Percentiles rank a stretch among this genome's conserved stretches.
These are phyloP conservation scores for Camptogramma bilineatum DNA, from an alignment of 2,888 invertebrate genomes.

Conservation along the genomic window DNA sequence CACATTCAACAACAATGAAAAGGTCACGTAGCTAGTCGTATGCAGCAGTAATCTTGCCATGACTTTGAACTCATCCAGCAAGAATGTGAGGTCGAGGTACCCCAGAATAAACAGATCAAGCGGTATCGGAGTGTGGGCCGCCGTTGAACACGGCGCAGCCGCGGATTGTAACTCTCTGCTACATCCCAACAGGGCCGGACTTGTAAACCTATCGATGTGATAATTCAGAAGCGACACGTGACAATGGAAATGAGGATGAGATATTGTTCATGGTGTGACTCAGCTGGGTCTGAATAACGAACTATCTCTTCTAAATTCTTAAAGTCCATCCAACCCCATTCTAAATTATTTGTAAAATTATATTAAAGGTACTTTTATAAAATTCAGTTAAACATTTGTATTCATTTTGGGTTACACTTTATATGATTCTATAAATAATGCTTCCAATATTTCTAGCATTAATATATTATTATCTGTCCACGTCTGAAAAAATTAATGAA, in stretches of 20 bases:
- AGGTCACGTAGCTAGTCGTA: too few relatives aligned
- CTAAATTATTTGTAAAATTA: background rate
- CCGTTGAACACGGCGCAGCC: constrained; percentile 71
- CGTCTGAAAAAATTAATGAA: too few relatives aligned
- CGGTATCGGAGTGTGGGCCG: constrained; percentile 80
- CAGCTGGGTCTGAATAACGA: constrained; percentile 29
- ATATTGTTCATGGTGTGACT: constrained; percentile 25
- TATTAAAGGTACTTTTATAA: too few relatives aligned
- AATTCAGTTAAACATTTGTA: too few relatives aligned
- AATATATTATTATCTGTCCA: too few relatives aligned
- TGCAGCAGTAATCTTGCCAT: constrained; percentile 1
- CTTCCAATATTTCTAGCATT: too few relatives aligned
- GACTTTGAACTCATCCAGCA: constrained; percentile 41
- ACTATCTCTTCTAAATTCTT: background rate
- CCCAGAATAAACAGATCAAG: constrained; percentile 79
- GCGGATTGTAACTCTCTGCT: constrained; percentile 75
- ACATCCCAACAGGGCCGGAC: constrained; percentile 59
- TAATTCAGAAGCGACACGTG: constrained; percentile 36
- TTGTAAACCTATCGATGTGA: constrained; percentile 39
- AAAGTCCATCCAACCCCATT: background rate
- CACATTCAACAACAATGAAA: too few relatives aligned
- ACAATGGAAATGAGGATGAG: constrained; percentile 29
- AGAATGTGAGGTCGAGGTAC: constrained; percentile 46
- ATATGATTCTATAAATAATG: too few relatives aligned
- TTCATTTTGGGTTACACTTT: too few relatives aligned